A percentile compares a stretch with the other conserved stretches of the same genome.
Conservation (phyloP, 2,888 invertebrate genomes). For the Lasius fuliginosus region DNA sequence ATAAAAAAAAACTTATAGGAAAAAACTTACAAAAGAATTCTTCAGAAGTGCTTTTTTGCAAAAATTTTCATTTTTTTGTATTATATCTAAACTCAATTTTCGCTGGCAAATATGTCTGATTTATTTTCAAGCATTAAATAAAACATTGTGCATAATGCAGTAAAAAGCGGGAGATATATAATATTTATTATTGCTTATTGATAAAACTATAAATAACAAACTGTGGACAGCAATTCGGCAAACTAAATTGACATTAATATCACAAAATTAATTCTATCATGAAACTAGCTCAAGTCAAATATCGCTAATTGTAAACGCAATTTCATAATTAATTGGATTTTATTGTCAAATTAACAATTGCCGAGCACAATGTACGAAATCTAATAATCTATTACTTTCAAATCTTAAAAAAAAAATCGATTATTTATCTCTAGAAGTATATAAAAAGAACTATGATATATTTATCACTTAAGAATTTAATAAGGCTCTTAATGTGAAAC, state of each 20-base stretch:
- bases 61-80: background rate
- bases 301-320: background rate
- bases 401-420: no score
- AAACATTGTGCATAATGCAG: background rate
- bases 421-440: no score
- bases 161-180: background rate
- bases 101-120: background rate
- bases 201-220: background rate
- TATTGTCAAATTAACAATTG: constrained; percentile 3
- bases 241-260: constrained; percentile 15
- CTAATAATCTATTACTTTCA: no score
- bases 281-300: constrained; percentile 17
- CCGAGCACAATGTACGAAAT: constrained; percentile 16
- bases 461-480: no score
- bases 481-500: no score
- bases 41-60: background rate
- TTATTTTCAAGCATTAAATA: background rate
- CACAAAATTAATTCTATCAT: constrained; percentile 14
- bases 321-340: constrained; percentile 33
- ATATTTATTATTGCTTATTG: background rate
- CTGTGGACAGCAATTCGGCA: background rate
- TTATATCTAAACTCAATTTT: background rate
- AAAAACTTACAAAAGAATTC: background rate
- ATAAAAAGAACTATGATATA: no score
- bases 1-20: no score